Percentiles rank a stretch among this genome's conserved stretches.
phyloP scores from a whole-genome alignment of 2,888 invertebrate species.

The Ophion ellenae region DNA sequence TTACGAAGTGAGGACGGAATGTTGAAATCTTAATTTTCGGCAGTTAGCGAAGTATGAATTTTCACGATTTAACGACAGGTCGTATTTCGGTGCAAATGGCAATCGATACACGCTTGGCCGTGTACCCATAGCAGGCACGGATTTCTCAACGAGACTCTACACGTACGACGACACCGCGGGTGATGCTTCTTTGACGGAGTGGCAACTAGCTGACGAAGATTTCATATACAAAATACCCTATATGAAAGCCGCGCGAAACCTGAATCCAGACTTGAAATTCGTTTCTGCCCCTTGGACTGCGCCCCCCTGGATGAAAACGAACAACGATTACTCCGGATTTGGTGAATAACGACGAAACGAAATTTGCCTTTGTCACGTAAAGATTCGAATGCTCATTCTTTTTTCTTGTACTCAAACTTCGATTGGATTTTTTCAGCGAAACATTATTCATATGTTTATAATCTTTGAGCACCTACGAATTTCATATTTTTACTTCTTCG shows the following conservation, averaged over 20 bases:
- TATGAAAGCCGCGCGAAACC: slow-evolving; percentile 83
- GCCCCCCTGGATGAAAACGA: slow-evolving; percentile 90
- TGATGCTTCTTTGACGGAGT: slow-evolving; percentile 86
- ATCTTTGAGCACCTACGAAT: no score
- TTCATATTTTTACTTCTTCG: no score
- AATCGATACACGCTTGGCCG: slow-evolving; percentile 92
- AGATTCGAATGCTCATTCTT: background rate
- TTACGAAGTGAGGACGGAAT: background rate
- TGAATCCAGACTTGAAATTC: slow-evolving; percentile 84
- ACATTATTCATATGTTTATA: no score
- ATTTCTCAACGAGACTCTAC: slow-evolving; percentile 93
- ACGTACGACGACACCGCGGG: slow-evolving; percentile 90
- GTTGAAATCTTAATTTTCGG: no score
- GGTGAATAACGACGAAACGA: slow-evolving; percentile 75
- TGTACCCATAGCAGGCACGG: slow-evolving; percentile 93
- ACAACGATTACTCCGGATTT: slow-evolving; percentile 86
- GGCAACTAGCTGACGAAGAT: slow-evolving; percentile 89
- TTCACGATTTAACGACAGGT: slow-evolving; percentile 84
- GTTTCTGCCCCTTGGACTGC: slow-evolving; percentile 88
- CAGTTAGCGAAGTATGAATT: background rate
- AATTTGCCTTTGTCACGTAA: background rate
- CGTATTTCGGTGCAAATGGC: slow-evolving; percentile 90
- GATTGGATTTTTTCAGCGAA: background rate
- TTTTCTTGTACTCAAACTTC: background rate
- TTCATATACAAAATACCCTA: slow-evolving; percentile 87